Conservation (phyloP, 2,797 vertebrate species). For the Hylomyscus alleni region DNA sequence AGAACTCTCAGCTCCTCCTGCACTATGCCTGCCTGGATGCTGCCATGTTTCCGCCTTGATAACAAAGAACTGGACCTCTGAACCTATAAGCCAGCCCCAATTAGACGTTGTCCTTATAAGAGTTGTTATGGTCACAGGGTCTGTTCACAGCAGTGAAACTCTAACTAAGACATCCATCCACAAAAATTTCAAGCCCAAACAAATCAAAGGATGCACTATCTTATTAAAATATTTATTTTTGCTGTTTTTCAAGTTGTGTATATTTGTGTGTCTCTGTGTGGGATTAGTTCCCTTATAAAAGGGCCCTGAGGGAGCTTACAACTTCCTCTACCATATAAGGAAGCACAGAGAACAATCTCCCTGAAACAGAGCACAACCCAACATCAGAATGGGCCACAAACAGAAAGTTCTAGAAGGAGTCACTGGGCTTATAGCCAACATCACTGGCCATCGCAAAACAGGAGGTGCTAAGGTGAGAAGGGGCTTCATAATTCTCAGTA, state of each 20-base stretch:
- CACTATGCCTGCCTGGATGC: not conserved
- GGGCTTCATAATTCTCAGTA: not conserved
- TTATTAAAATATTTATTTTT: not conserved
- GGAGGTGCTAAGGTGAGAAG: no score
- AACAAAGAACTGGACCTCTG: not conserved
- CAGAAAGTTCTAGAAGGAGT: not conserved
- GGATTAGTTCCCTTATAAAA: not conserved
- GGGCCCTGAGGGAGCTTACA: not conserved
- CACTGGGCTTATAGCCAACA: accelerated
- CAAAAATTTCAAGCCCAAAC: not conserved
- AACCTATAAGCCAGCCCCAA: not conserved
- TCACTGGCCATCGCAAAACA: not conserved
- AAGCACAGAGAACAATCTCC: not conserved
- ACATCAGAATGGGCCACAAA: not conserved
- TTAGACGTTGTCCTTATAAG: not conserved
- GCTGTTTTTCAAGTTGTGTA: not conserved
- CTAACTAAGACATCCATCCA: not conserved
- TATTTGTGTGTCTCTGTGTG: not conserved
- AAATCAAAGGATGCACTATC: not conserved
- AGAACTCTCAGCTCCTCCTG: not conserved
- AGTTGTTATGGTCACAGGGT: not conserved
- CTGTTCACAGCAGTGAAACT: not conserved
- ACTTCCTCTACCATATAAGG: not conserved
- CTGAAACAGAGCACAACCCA: not conserved
- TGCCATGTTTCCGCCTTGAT: not conserved